Evolutionary conservation across 2,797 vertebrate species (phyloP).

Genomic region (Anabacerthia variegaticeps): DNA sequence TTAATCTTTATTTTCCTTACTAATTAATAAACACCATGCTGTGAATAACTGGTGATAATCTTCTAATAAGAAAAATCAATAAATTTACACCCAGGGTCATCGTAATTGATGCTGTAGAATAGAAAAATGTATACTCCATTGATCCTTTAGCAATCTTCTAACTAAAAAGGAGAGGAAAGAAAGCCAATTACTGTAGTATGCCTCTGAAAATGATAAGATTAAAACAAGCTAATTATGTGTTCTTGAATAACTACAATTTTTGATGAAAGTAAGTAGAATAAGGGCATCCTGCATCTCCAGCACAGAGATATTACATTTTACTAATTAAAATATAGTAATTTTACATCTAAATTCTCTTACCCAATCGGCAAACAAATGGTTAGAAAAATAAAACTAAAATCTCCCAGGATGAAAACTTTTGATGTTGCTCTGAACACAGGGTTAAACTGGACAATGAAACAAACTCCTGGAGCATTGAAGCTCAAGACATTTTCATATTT

Average conservation of each 20-base stretch:
- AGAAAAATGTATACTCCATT: constrained; percentile 76
- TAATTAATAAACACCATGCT: constrained; percentile 79
- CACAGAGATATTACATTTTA: constrained; percentile 57
- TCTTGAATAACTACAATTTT: constrained; percentile 76
- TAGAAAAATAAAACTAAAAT: constrained; percentile 48
- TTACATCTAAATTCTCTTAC: constrained; percentile 45
- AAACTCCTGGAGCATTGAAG: not conserved
- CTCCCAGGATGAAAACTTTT: not conserved
- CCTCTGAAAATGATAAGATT: constrained; percentile 79
- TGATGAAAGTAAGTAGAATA: constrained; percentile 73
- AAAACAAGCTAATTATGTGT: constrained; percentile 79
- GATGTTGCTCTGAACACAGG: not conserved
- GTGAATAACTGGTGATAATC: constrained; percentile 77
- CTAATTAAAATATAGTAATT: constrained; percentile 64
- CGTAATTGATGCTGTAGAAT: constrained; percentile 73
- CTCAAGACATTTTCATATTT: not conserved
- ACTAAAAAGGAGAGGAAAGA: constrained; percentile 75
- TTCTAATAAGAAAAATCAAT: constrained; percentile 82
- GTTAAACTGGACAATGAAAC: not conserved
- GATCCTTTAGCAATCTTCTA: constrained; percentile 74
- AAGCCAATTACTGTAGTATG: constrained; percentile 78
- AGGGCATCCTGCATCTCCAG: constrained; percentile 54
- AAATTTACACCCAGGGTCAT: constrained; percentile 77
- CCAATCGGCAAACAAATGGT: constrained; percentile 12
- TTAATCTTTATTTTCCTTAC: constrained; percentile 72